These are phyloP conservation scores for Temnopleurus reevesii DNA, from an alignment of 53 echinoderm and acorn worm genomes.

Conservation along the genomic window DNA sequence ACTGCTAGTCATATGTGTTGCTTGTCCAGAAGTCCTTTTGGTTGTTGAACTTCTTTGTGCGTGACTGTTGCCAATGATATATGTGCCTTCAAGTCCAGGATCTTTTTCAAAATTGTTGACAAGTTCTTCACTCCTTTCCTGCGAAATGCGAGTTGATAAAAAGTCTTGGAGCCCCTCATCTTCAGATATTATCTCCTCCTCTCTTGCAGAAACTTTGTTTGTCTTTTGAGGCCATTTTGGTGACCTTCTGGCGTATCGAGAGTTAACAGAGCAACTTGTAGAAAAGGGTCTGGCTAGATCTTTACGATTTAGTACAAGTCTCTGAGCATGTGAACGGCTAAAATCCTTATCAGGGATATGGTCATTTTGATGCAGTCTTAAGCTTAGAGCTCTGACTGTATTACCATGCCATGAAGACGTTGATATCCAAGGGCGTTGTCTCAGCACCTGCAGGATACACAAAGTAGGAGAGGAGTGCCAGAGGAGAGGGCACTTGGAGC, in stretches of 20 bases:
- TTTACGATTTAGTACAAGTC: too few species aligned
- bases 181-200: background rate
- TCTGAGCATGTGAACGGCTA: too few species aligned
- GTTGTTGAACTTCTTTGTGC: background rate
- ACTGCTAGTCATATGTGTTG: background rate
- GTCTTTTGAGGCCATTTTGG: background rate
- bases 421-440: background rate
- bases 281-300: background rate
- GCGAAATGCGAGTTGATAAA: background rate
- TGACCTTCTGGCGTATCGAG: background rate
- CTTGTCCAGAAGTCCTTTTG: background rate
- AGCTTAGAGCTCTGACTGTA: background rate
- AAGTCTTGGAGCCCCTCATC: background rate
- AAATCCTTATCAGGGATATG: too few species aligned
- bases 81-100: background rate
- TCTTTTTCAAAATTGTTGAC: background rate
- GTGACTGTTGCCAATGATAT: background rate
- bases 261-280: background rate
- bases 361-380: background rate
- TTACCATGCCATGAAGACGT: background rate
- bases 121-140: background rate
- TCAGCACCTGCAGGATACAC: background rate
- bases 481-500: too few species aligned
- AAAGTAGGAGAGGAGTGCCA: too few species aligned
- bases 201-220: too few species aligned